These are phyloP conservation scores for Pantherophis guttatus DNA, from an alignment of 2,113 vertebrate species.

Conservation along the genomic window DNA sequence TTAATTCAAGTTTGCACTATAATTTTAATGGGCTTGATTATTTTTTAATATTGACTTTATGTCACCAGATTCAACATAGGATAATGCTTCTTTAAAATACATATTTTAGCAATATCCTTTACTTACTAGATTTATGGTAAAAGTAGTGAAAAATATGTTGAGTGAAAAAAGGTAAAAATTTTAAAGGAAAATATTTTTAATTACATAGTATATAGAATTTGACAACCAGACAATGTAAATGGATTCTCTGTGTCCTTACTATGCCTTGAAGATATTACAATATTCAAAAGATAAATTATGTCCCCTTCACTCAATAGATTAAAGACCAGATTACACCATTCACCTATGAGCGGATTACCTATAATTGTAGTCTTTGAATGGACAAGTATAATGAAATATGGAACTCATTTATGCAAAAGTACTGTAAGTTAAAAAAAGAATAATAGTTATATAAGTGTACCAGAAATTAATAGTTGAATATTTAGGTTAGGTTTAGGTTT, in stretches of 20 bases:
- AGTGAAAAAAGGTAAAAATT: neutral
- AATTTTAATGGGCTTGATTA: neutral
- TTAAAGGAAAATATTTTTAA: neutral
- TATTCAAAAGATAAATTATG: neutral
- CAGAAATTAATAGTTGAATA: neutral
- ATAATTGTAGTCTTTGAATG: neutral
- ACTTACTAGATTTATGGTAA: neutral
- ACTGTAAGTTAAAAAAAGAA: neutral
- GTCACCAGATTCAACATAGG: neutral
- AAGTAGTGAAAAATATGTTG: neutral
- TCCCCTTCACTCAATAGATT: neutral
- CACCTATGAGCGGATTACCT: neutral
- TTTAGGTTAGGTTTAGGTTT: neutral
- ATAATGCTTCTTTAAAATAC: neutral
- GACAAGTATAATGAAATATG: neutral
- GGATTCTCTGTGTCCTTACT: neutral
- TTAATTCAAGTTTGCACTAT: neutral
- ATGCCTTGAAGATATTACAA: neutral
- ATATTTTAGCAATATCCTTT: neutral
- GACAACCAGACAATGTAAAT: neutral
- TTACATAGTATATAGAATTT: neutral
- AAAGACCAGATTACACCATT: neutral
- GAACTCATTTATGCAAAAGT: neutral
- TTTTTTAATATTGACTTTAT: neutral
- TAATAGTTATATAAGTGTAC: neutral